phyloP scores from a whole-genome alignment of 2,888 invertebrate genomes.

The Stratiomys singularior region DNA sequence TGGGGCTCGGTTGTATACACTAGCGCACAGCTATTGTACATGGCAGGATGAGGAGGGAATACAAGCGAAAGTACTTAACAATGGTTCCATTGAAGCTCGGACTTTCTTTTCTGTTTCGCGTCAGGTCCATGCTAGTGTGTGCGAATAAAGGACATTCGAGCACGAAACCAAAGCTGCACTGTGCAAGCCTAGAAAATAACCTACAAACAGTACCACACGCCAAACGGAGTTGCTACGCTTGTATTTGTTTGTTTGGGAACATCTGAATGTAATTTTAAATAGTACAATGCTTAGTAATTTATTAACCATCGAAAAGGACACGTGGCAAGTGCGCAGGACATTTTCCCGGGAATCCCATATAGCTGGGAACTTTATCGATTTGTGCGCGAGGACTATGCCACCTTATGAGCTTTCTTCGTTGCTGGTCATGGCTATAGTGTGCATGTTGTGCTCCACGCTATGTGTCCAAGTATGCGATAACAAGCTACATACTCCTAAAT shows the following conservation, averaged over 20 bases:
- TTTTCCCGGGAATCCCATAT: constrained; percentile 64
- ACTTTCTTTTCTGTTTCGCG: constrained; percentile 1
- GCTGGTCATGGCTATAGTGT: constrained; percentile 13
- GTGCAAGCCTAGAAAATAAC: not conserved
- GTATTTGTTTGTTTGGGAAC: constrained; percentile 43
- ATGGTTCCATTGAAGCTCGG: constrained; percentile 36
- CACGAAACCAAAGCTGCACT: not conserved
- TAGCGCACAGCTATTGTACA: not conserved
- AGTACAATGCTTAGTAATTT: constrained; percentile 49
- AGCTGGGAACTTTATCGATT: constrained; percentile 50
- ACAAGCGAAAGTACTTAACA: constrained; percentile 40
- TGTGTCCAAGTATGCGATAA: not conserved
- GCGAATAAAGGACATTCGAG: constrained; percentile 4
- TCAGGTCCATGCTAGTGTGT: not conserved
- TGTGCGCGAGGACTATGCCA: constrained; percentile 42
- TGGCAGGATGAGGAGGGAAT: not conserved
- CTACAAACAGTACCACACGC: constrained; percentile 18
- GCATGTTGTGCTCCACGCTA: not conserved
- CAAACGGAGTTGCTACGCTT: constrained; percentile 6
- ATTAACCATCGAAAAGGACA: constrained; percentile 58
- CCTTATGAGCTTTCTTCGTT: constrained; percentile 22
- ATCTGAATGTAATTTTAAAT: constrained; percentile 49
- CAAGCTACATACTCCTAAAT: not conserved
- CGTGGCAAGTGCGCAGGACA: constrained; percentile 62
- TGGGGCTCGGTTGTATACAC: constrained; percentile 3